These are phyloP conservation scores for Rhabdomys dilectus DNA, from an alignment of 2,113 vertebrate genomes.

Conservation along the genomic window DNA sequence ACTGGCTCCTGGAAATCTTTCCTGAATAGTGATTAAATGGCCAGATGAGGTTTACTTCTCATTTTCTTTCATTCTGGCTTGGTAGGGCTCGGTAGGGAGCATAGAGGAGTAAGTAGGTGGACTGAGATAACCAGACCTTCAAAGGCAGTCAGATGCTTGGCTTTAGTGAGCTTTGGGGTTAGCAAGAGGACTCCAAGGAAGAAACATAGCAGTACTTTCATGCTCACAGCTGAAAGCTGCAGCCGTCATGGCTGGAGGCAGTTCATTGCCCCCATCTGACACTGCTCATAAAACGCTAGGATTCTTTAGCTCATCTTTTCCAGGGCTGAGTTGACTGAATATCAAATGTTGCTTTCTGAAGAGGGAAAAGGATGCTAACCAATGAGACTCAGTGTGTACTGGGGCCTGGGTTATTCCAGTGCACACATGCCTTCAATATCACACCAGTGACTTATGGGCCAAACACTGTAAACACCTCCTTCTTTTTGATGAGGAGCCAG, in stretches of 20 bases:
- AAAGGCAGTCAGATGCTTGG: background rate
- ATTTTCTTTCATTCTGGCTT: slow-evolving; percentile 2
- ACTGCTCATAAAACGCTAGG: slow-evolving; percentile 22
- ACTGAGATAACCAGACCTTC: background rate
- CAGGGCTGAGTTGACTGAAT: background rate
- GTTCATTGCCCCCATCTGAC: background rate
- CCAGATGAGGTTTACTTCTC: background rate
- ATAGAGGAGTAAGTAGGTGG: background rate
- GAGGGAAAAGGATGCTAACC: background rate
- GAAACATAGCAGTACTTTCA: background rate
- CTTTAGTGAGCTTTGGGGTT: background rate
- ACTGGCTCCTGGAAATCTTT: background rate
- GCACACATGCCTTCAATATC: background rate
- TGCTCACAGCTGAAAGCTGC: slow-evolving; percentile 47
- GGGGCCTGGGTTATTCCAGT: background rate
- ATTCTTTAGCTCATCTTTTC: background rate
- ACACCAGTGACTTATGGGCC: background rate
- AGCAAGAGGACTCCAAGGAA: background rate
- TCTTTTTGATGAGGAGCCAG: background rate
- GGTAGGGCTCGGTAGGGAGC: background rate
- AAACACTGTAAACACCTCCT: background rate
- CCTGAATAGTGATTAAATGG: background rate
- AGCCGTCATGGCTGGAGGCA: background rate
- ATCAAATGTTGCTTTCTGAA: background rate
- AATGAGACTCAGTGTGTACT: accelerated